Evolutionary conservation across 2,797 vertebrate species (phyloP), one percentile per base, ranked within the genome.

Genomic region (Sternarchorhynchus goeldii): DNA sequence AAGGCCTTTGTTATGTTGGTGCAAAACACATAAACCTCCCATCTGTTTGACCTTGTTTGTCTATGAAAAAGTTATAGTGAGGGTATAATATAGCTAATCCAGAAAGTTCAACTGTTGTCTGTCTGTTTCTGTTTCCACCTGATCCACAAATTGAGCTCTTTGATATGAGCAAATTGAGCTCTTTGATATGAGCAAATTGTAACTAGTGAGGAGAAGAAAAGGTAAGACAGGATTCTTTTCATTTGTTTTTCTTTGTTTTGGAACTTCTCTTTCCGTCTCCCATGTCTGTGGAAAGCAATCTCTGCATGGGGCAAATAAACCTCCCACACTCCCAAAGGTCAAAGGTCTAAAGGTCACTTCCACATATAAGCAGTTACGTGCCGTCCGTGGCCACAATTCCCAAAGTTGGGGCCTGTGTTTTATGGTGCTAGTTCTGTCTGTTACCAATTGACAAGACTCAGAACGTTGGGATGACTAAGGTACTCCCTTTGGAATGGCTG

Each of bases 271-370:
- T 80, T 69, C 74, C 32, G 73, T 57, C 64, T 58, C 17, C 21
- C 72, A 76, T 39, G 57, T 36, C 36, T 58, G 25, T 34, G 56
- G 41, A 50, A 84, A 78, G 57, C 3, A 36, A 78, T 60, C 16
- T 80, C 45, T 63, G 29, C 55, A 45, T 59, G 17, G 53, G 55
- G 73, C 65, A 81, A 65, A 77, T 72, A 79, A 81, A 81, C 69
- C 72, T 79, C 73, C 45, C 76, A 45, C 67, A 74, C 69, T 81
- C 75, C 12, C 73, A 76, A 72, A 76, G 79, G 68, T 79, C 71
- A 79, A 66, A 74, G 79, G 79, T 58, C 66, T 56, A 57, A 59
- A 77, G 79, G 76, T 81, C 79, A 85, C 77, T 72, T 71, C 72
- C 74, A 76, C 79, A 76, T 76, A 65, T 39, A 55, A 62, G 17